Evolutionary conservation across 2,113 vertebrate genomes (phyloP).

Genomic region (Falco punctatus): DNA sequence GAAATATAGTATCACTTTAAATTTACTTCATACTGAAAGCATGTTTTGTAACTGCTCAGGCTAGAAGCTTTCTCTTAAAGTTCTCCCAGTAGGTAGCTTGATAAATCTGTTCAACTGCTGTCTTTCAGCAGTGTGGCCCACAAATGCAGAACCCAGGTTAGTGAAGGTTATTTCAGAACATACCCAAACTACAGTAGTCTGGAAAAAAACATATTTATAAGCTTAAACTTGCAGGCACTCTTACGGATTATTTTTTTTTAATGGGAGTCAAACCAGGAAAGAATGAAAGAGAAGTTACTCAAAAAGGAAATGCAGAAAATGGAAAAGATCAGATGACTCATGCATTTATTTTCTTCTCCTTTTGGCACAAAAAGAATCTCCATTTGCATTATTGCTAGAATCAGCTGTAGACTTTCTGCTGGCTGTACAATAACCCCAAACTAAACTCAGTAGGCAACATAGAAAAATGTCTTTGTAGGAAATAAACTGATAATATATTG

Average conservation of each 20-base stretch:
- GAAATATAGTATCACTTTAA: not conserved
- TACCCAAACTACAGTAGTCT: not conserved
- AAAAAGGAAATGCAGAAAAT: conserved; percentile 39
- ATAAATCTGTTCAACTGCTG: not conserved
- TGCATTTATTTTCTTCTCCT: conserved; percentile 34
- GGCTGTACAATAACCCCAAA: not conserved
- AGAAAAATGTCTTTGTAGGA: not conserved
- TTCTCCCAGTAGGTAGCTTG: not conserved
- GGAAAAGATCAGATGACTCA: conserved; percentile 31
- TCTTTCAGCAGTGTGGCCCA: not conserved
- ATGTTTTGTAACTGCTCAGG: not conserved
- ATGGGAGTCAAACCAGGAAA: not conserved
- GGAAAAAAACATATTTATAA: not conserved
- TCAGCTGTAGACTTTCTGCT: conserved; percentile 24
- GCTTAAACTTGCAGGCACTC: not conserved
- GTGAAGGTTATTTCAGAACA: not conserved
- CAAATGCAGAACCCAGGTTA: not conserved
- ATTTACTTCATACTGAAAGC: not conserved
- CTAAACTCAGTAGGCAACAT: not conserved
- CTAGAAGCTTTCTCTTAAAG: not conserved
- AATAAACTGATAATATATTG: not conserved
- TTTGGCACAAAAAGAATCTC: not conserved
- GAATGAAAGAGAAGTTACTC: conserved; percentile 14
- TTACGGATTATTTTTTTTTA: not conserved
- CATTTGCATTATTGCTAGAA: not conserved